phyloP scores from a whole-genome alignment of 1,140 invertebrate species.

The Drosophila guanche region DNA sequence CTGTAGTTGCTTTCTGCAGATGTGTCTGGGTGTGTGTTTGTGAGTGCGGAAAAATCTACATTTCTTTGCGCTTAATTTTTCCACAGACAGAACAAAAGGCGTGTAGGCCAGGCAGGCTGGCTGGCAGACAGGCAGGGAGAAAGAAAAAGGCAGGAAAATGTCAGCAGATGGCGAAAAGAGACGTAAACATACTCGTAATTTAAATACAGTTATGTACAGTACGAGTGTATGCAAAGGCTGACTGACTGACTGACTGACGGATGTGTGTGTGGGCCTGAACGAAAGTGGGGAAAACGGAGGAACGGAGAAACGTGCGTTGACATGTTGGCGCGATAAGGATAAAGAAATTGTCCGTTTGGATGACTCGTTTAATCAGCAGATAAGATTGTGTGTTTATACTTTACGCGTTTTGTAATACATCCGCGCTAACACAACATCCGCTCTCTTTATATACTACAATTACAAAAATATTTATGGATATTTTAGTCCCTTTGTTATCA shows the following conservation, averaged over 20 bases:
- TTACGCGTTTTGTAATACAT: slow-evolving; percentile 37
- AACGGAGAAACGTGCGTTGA: slow-evolving; percentile 42
- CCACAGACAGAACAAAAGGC: slow-evolving; percentile 9
- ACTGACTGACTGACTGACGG: no score
- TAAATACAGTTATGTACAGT: slow-evolving; percentile 35
- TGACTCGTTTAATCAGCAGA: slow-evolving; percentile 56
- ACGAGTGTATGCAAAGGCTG: slow-evolving; percentile 1
- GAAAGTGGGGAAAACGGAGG: no score
- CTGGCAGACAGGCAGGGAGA: not conserved
- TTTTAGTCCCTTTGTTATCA: slow-evolving; percentile 15
- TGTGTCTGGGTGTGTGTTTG: slow-evolving; percentile 1
- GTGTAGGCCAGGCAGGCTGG: not conserved
- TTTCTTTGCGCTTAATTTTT: slow-evolving; percentile 23
- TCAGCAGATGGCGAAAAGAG: slow-evolving; percentile 38
- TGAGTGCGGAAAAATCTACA: slow-evolving; percentile 32
- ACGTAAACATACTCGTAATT: slow-evolving; percentile 39
- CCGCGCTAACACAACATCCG: slow-evolving; percentile 37
- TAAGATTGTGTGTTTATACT: slow-evolving; percentile 62
- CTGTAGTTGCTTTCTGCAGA: not conserved
- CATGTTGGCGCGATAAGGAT: slow-evolving; percentile 43
- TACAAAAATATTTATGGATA: slow-evolving; percentile 34
- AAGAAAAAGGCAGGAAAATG: slow-evolving; percentile 13
- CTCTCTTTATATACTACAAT: slow-evolving; percentile 3
- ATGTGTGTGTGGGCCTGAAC: no score
- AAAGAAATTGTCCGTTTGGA: slow-evolving; percentile 55